Base-by-base conservation (phyloP, 2,113 vertebrate genomes). In the Myanophis thanlyinensis region DNA sequence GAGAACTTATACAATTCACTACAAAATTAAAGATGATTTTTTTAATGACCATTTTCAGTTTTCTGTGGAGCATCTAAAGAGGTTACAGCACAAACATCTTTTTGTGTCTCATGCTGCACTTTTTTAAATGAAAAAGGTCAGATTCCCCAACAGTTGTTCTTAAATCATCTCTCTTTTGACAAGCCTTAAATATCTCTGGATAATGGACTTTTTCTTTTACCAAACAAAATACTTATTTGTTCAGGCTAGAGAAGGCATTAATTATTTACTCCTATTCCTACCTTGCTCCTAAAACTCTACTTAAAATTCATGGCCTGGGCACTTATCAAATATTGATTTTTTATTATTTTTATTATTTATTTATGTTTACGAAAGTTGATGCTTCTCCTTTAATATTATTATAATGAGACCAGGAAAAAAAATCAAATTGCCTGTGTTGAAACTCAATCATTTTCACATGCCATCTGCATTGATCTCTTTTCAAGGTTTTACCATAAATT, bases 301-400 rank as follows among this genome's bases (percentile, higher is more conserved):
- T 98, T 98, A 98, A 98, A 97, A 98, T 98, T 98, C 98, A 98
- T 96, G 97, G 98, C 97, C 97, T 95, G 96, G 98, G 96, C 96
- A 89, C 97, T 98, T 96, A 97, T 98, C 98, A 98, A 98, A 98
- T 98, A 99, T 98, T 98, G 98, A 98, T 99, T 98, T 98, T 97
- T 92, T 92, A n/a, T n/a, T 86, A 53, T 54, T 56, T 56, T 67
- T 90, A n/a, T 88, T 56, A 53, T 88, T 88, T 88, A 87, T 87
- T 91, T 89, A 80, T 84, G 27, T n/a, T 27, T 25, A 47, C 97
- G 8, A 97, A 97, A 96, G 96, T 96, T 97, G 97, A 97, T 98
- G 97, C 96, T 97, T 97, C 96, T 96, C 97, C 97, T 97, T 97
- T 97, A 98, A 98, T 97, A 97, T 98, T 97, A 97, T 98, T 98